A percentile compares a stretch with the other conserved stretches of the same genome.
Conservation (phyloP, 1,140 invertebrate species). For the Leptinotarsa lineolata region DNA sequence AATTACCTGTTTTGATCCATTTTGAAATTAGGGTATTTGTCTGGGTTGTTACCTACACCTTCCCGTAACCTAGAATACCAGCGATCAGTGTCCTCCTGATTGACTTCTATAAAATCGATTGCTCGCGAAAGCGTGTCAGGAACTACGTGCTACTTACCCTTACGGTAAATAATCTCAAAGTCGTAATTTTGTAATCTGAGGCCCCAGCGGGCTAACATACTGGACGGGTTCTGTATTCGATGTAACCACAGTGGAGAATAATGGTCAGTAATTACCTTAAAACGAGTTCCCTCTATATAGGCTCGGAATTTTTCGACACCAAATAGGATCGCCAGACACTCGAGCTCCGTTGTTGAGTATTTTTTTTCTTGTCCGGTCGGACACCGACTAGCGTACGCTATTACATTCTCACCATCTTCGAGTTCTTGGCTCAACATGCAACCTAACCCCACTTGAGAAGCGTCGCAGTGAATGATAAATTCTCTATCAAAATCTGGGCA, state of each 20-base stretch:
- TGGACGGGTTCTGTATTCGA: conserved; percentile 53
- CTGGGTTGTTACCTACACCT: too few species aligned
- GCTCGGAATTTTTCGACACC: conserved; percentile 53
- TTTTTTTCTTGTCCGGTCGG: conserved; percentile 53
- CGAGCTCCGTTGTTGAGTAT: conserved; percentile 57
- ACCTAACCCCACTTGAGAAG: conserved; percentile 40
- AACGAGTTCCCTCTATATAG: conserved; percentile 55
- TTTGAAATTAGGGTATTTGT: too few species aligned
- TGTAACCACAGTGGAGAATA: conserved; percentile 56
- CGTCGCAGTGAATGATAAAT: conserved; percentile 39
- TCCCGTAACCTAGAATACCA: too few species aligned
- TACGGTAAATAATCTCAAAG: conserved; percentile 12
- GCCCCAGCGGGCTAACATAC: conserved; percentile 56
- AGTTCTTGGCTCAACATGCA: conserved; percentile 31
- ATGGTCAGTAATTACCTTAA: conserved; percentile 59
- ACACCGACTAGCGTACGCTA: conserved; percentile 49
- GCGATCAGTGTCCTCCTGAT: too few species aligned
- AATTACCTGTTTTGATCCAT: too few species aligned
- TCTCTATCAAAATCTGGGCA: conserved; percentile 14
- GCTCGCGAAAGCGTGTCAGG: conserved; percentile 20
- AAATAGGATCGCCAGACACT: conserved; percentile 57
- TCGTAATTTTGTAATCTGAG: conserved; percentile 32
- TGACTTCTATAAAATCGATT: too few species aligned
- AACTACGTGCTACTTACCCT: neutral
- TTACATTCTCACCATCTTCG: conserved; percentile 33